Base-by-base conservation (phyloP, 2,888 invertebrate genomes). In the Dysmachus trigonus region DNA sequence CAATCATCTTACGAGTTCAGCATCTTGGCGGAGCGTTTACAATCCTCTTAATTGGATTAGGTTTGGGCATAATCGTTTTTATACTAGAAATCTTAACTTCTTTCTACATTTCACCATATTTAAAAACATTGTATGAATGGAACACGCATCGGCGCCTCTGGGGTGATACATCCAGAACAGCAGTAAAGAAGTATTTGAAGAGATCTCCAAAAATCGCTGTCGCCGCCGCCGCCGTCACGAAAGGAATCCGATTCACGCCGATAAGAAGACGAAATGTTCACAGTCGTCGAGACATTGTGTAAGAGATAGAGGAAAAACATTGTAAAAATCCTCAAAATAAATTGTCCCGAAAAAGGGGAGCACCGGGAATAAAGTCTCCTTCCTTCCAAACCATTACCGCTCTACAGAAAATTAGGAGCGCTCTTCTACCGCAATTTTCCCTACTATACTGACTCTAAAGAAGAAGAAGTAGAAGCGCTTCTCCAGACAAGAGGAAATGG, bases 11-110 rank as follows among this genome's bases (percentile, higher is more conserved):
- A 33, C 93, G 94, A 13, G 88, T 93, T 1, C 89, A 92, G 72
- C 94, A 94, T 89, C 89, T 94, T 33, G 92, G 93, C 88, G 93
- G 94, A 0, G 93, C 94, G 0, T 94, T 94, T 88, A 89, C 92
- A 10, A 91, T 93, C 8, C 89, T 94, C 6, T 88, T 90, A 10
- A 87, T 93, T 2, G 94, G 94, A 0, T 90, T 91, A 13, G 86
- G 91, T 4, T 89, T 91, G n/a, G 93, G 94, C 38, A 88, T 30
- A 51, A 85, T 76, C 7, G 73, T 76, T 15, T 85, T 85, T 6
- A 53, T 76, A n/a, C 6, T 71, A 10, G 83, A 83, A 38, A 15
- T 82, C 8, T 15, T 82, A n/a, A 13, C 27, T 3, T 31, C 7
- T 76, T 33, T 7, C n/a, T 76, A 27, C 8, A 38, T 76, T 38